Conservation (phyloP, 1,140 invertebrate genomes). For the Aphis gossypii region DNA sequence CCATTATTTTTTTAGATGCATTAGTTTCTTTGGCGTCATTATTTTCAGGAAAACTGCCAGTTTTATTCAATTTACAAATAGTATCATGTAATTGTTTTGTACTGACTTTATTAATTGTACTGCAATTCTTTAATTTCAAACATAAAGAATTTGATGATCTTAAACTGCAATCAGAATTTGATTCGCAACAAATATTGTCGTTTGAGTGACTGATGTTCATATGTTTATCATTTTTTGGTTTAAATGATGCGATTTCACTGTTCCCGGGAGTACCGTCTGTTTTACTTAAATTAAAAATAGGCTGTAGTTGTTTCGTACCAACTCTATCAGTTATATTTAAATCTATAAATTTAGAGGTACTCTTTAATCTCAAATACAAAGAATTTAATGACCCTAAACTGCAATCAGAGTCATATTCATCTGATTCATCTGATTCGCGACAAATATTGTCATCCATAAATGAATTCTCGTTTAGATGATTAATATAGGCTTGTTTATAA, state of each 20-base stretch:
- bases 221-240: not conserved
- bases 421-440: not conserved
- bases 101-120: no score
- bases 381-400: conserved; percentile 36
- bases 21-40: not conserved
- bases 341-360: not conserved
- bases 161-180: conserved; percentile 36
- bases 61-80: not conserved
- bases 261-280: not conserved
- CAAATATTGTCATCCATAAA: not conserved
- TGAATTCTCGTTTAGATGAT: not conserved
- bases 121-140: not conserved
- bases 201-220: not conserved
- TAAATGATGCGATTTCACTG: not conserved
- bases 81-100: no score
- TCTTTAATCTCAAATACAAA: not conserved
- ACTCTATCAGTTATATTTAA: no score
- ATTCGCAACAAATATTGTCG: not conserved
- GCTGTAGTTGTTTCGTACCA: no score
- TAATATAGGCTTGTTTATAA: not conserved
- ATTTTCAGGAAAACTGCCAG: not conserved
- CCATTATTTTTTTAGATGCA: no score
- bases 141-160: not conserved
- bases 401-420: not conserved
- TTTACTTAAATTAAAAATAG: not conserved